A percentile compares a stretch with the other conserved stretches of the same genome.
phyloP scores from a whole-genome alignment of 2,113 vertebrate species.

The Enhydra lutris region DNA sequence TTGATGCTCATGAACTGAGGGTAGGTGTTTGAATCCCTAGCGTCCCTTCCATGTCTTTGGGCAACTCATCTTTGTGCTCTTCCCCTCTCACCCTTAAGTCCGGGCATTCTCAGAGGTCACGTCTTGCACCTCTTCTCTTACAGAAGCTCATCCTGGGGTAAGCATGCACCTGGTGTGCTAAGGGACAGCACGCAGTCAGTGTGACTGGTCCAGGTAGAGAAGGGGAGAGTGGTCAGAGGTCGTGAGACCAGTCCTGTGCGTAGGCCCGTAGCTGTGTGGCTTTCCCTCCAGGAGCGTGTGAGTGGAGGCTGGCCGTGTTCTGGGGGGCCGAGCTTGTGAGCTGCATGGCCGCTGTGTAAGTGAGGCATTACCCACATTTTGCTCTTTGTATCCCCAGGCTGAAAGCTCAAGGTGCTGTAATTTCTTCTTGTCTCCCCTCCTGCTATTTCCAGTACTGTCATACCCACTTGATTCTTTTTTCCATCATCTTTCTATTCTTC shows the following conservation, averaged over 20 bases:
- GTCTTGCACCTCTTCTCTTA: not conserved
- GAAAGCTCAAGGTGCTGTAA: not conserved
- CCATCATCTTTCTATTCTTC: not conserved
- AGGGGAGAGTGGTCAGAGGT: not conserved
- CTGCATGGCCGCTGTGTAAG: accelerated
- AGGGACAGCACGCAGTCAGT: not conserved
- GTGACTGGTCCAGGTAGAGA: not conserved
- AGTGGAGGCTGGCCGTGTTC: not conserved
- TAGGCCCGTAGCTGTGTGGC: too few species aligned
- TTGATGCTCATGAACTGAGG: not conserved
- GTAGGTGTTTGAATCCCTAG: not conserved
- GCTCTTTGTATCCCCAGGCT: not conserved
- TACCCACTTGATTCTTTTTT: not conserved
- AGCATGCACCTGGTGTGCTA: not conserved
- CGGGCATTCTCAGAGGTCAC: not conserved
- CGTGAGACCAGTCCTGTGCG: too few species aligned
- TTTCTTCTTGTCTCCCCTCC: not conserved
- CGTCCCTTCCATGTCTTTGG: not conserved
- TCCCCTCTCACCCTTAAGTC: not conserved
- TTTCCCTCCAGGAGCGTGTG: not conserved
- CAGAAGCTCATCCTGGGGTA: not conserved
- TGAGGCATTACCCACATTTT: not conserved
- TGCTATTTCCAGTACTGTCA: not conserved
- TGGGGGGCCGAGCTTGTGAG: not conserved
- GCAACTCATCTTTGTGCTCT: not conserved